phyloP scores from a whole-genome alignment of 37 sponge, comb jelly and placozoan genomes.

The Spongilla lacustris region DNA sequence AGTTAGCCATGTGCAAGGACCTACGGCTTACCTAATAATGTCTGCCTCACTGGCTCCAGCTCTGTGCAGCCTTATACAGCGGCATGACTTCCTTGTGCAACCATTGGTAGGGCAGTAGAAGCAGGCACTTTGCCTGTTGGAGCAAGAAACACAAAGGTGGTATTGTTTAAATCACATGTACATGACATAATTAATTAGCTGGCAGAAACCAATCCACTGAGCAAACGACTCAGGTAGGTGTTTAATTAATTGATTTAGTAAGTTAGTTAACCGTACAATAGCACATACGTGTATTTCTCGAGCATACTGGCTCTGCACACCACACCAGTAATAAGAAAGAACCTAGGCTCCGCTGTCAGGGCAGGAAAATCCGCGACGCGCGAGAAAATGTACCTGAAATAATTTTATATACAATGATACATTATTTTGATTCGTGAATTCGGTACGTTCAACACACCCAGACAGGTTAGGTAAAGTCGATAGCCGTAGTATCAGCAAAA shows the following conservation, averaged over 20 bases:
- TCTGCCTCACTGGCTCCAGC: constrained; percentile 62
- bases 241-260: not conserved
- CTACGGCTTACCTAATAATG: not conserved
- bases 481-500: constrained; percentile 49
- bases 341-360: constrained; percentile 16
- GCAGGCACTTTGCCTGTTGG: constrained; percentile 51
- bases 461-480: constrained; percentile 39
- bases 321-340: constrained; percentile 35
- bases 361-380: constrained; percentile 35
- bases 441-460: constrained; percentile 24
- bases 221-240: not conserved
- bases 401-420: too few relatives aligned
- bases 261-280: not conserved
- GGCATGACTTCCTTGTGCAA: not conserved
- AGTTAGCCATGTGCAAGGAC: too few relatives aligned
- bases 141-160: not conserved
- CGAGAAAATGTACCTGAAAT: constrained; percentile 29
- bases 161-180: not conserved
- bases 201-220: too few relatives aligned
- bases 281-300: constrained; percentile 57
- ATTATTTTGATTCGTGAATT: too few relatives aligned
- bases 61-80: constrained; percentile 49
- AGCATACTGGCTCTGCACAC: constrained; percentile 14
- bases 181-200: too few relatives aligned
- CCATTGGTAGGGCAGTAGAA: constrained; percentile 41